These are phyloP conservation scores for Mycteria americana DNA, from an alignment of 2,797 vertebrate species.

Conservation along the genomic window DNA sequence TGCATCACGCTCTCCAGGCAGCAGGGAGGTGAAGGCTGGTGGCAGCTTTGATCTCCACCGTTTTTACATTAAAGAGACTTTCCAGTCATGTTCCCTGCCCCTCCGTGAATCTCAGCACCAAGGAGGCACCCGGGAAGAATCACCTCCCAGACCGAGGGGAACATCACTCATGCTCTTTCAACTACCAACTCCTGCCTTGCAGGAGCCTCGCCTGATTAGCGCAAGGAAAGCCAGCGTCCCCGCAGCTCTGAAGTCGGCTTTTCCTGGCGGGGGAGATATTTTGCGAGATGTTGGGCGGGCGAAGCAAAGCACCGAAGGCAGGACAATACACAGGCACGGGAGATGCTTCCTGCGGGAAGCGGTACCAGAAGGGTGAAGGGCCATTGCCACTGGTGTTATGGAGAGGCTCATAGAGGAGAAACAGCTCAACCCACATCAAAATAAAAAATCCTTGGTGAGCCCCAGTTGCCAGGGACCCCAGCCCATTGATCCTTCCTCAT, in stretches of 20 bases:
- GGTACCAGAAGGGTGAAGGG: not conserved
- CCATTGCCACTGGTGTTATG: no score
- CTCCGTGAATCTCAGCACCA: not conserved
- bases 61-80: constrained; percentile 49
- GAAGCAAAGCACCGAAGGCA: not conserved
- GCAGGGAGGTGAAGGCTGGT: not conserved
- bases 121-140: not conserved
- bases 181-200: not conserved
- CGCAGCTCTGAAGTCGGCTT: not conserved
- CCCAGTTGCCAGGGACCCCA: not conserved
- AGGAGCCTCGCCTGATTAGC: not conserved
- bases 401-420: not conserved
- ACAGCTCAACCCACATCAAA: not conserved
- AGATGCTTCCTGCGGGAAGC: fast-evolving
- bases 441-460: not conserved
- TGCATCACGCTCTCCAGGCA: not conserved
- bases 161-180: constrained; percentile 34
- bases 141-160: not conserved
- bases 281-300: not conserved
- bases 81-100: not conserved
- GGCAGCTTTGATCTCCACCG: not conserved
- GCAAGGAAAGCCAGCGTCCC: not conserved
- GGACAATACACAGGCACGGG: fast-evolving
- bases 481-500: not conserved
- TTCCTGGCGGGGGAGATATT: not conserved